These are phyloP conservation scores for Eupithecia tripunctaria DNA, from an alignment of 2,888 invertebrate genomes.

Conservation along the genomic window DNA sequence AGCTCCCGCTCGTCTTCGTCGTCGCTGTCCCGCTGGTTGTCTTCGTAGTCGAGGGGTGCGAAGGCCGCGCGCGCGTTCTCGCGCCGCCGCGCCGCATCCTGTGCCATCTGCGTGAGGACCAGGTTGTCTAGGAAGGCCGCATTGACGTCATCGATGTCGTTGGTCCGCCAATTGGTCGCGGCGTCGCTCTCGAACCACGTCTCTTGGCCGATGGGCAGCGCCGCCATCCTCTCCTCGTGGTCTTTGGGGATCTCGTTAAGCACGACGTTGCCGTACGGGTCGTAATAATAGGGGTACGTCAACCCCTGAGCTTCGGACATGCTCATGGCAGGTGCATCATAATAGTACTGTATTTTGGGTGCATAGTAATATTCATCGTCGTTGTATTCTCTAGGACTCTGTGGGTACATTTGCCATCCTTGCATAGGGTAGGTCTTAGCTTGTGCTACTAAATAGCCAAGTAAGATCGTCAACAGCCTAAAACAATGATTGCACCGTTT, in stretches of 20 bases:
- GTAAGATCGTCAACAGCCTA: constrained; percentile 72
- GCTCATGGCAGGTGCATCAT: constrained; percentile 69
- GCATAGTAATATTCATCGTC: constrained; percentile 85
- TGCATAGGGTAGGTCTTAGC: constrained; percentile 75
- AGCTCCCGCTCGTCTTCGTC: constrained; percentile 88
- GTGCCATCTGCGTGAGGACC: constrained; percentile 87
- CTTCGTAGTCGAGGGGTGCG: constrained; percentile 72
- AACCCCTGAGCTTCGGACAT: constrained; percentile 72
- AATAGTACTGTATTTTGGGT: constrained; percentile 80
- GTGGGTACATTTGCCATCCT: constrained; percentile 79
- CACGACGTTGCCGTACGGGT: constrained; percentile 78
- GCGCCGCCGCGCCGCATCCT: constrained; percentile 81
- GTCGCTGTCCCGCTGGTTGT: constrained; percentile 77
- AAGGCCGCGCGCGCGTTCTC: constrained; percentile 78
- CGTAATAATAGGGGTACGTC: constrained; percentile 77
- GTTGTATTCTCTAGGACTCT: constrained; percentile 79
- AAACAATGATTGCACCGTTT: constrained; percentile 50
- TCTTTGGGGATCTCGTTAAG: constrained; percentile 85
- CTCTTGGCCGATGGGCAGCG: constrained; percentile 87
- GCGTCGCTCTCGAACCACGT: constrained; percentile 86
- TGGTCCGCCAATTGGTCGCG: constrained; percentile 72
- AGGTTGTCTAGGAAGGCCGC: constrained; percentile 88
- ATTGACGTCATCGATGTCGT: constrained; percentile 82
- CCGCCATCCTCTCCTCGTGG: constrained; percentile 85
- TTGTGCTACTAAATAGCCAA: constrained; percentile 79